A percentile compares a stretch with the other conserved stretches of the same genome.
Evolutionary conservation across 2,888 invertebrate species (phyloP).

Genomic region (Tipula unca): DNA sequence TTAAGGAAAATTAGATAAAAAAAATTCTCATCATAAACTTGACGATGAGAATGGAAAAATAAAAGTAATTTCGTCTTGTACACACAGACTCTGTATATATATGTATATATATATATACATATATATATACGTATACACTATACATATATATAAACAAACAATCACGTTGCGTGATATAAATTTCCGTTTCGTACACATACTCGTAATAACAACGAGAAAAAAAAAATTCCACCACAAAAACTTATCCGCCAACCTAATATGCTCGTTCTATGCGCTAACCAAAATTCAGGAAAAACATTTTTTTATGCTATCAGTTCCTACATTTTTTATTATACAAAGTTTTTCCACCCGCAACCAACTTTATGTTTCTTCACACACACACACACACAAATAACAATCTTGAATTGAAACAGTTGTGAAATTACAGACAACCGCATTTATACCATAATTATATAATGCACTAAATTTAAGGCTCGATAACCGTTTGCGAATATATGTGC

Average conservation of each 20-base stretch:
- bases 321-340: background rate
- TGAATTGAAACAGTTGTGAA: background rate
- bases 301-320: background rate
- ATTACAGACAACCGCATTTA: background rate
- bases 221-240: background rate
- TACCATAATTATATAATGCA: background rate
- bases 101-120: no score
- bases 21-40: background rate
- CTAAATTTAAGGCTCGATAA: background rate
- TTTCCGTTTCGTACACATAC: background rate
- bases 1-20: background rate
- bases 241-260: background rate
- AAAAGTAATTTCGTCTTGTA: background rate
- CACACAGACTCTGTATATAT: background rate
- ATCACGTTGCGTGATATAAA: constrained; percentile 14
- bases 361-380: background rate
- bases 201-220: background rate
- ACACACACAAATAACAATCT: background rate
- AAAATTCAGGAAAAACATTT: background rate
- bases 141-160: background rate
- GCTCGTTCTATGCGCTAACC: background rate
- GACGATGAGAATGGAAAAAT: background rate
- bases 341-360: background rate
- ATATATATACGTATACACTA: no score
- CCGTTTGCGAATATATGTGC: background rate